Evolutionary conservation across 2,888 invertebrate genomes (phyloP).

Genomic region (Lepidocyrtinus sp.): DNA sequence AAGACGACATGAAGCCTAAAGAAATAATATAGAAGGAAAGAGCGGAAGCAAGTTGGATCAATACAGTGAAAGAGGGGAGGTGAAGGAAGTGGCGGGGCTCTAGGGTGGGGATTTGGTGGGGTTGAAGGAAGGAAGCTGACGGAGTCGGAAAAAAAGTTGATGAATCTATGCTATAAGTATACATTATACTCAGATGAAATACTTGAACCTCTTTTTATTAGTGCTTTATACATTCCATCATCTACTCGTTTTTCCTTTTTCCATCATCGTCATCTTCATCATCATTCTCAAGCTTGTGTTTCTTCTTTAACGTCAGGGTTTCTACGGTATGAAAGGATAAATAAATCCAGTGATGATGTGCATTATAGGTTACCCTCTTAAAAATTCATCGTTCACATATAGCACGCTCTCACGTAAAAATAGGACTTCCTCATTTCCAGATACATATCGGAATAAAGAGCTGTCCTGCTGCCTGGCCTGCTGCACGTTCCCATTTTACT

Average conservation of each 20-base stretch:
- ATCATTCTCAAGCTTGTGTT: conserved; percentile 49
- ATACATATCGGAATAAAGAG: neutral
- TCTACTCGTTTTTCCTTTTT: conserved; percentile 43
- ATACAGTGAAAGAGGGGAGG: conserved; percentile 60
- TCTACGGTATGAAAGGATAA: conserved; percentile 6
- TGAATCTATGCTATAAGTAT: conserved; percentile 56
- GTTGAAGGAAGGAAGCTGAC: conserved; percentile 62
- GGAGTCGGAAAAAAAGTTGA: conserved; percentile 60
- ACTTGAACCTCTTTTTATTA: conserved; percentile 49
- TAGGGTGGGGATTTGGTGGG: conserved; percentile 59
- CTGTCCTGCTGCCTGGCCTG: neutral
- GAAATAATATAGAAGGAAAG: conserved; percentile 62
- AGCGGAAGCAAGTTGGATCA: conserved; percentile 63
- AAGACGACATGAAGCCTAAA: conserved; percentile 52
- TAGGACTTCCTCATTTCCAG: neutral
- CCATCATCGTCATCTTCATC: conserved; percentile 45
- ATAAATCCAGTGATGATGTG: conserved; percentile 31
- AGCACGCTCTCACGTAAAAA: neutral
- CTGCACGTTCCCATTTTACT: conserved; percentile 37
- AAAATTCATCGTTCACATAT: conserved; percentile 50
- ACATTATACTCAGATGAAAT: conserved; percentile 42
- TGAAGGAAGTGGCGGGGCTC: conserved; percentile 56
- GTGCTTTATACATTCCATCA: conserved; percentile 56
- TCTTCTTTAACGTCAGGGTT: conserved; percentile 48
- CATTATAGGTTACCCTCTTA: conserved; percentile 41